A percentile compares a stretch with the other conserved stretches of the same genome.
Evolutionary conservation across 2,113 vertebrate genomes (phyloP).

Genomic region (Catagonus wagneri): DNA sequence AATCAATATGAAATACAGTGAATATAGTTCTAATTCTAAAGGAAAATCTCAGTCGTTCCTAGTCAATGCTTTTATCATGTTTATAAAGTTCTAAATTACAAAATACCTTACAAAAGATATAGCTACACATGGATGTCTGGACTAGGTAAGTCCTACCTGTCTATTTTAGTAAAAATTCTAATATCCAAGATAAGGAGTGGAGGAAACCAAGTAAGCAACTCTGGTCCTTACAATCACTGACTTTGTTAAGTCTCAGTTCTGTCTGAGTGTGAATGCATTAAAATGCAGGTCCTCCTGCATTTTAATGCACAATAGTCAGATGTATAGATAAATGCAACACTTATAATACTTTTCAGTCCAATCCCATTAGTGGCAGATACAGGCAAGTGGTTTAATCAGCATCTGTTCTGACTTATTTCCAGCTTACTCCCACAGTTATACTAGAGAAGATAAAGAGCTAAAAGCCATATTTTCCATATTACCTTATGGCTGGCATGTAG

Average conservation of each 20-base stretch:
- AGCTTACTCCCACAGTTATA: not conserved
- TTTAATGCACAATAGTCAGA: not conserved
- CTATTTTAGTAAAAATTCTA: conserved; percentile 29
- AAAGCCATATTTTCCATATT: not conserved
- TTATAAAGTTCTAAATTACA: not conserved
- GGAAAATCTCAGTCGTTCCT: not conserved
- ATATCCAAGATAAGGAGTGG: not conserved
- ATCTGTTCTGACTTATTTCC: not conserved
- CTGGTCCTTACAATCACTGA: not conserved
- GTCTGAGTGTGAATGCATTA: not conserved
- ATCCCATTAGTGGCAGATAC: not conserved
- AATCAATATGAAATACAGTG: not conserved
- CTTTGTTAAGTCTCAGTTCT: not conserved
- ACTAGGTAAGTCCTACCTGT: not conserved
- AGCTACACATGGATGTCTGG: not conserved
- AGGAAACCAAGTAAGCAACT: not conserved
- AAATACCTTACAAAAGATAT: not conserved
- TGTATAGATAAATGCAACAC: not conserved
- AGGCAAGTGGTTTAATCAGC: not conserved
- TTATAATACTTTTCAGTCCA: not conserved
- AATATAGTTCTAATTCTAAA: not conserved
- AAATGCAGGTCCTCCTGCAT: too few species aligned
- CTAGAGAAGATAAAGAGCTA: not conserved
- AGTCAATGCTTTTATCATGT: not conserved
- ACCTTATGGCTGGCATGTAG: not conserved